Conservation (phyloP, 92 coral and sea anemone genomes). For the Epizoanthus fatuus region DNA sequence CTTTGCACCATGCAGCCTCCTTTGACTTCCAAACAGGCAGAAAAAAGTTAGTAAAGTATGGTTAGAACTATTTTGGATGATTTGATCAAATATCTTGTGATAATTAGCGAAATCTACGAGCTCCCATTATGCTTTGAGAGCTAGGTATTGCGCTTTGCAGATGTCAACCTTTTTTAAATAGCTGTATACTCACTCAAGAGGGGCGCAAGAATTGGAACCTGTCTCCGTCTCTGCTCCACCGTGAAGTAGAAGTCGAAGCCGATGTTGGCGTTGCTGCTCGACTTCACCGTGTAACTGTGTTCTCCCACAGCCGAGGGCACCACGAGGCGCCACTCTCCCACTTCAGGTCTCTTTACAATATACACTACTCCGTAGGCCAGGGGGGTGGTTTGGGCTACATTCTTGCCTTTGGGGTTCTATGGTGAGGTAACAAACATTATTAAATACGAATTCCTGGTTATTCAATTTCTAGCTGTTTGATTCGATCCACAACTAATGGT, state of each 20-base stretch:
- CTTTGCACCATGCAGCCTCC: too few relatives aligned
- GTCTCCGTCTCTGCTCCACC: not conserved
- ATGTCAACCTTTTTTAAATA: too few relatives aligned
- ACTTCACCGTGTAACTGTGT: conserved; percentile 8
- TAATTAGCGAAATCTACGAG: too few relatives aligned
- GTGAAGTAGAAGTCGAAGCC: conserved; percentile 28
- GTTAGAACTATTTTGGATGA: too few relatives aligned
- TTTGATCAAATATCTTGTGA: too few relatives aligned
- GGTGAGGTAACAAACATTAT: not conserved
- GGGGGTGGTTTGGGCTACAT: not conserved
- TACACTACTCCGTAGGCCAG: not conserved
- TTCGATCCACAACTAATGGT: too few relatives aligned
- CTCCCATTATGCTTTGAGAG: too few relatives aligned
- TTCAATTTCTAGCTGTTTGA: too few relatives aligned
- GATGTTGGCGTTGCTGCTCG: conserved; percentile 17
- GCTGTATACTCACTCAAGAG: not conserved
- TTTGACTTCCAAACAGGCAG: too few relatives aligned
- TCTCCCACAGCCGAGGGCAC: not conserved
- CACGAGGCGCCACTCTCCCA: not conserved
- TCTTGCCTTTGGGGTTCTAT: not conserved
- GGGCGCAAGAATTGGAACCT: not conserved
- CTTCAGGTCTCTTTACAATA: not conserved
- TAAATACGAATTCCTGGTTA: too few relatives aligned
- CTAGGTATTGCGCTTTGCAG: too few relatives aligned
- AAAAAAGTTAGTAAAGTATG: too few relatives aligned